Conservation (phyloP, 2,113 vertebrate species). For the Plecturocebus donacophilus region DNA sequence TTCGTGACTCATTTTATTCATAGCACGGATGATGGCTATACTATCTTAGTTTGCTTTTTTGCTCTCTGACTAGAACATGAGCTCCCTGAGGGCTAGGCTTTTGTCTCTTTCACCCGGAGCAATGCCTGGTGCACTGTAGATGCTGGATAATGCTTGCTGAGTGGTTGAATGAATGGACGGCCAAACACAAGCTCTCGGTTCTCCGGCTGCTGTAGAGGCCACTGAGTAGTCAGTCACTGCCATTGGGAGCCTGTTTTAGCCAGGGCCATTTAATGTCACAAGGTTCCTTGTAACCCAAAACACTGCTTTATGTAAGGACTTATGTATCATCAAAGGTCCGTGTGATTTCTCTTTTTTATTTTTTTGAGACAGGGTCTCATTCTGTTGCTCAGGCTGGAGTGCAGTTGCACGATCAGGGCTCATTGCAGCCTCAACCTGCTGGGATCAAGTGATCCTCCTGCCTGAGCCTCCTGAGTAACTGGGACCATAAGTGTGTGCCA, state of each 20-base stretch:
- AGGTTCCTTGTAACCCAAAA: background rate
- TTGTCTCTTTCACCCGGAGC: background rate
- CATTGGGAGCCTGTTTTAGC: background rate
- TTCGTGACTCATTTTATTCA: background rate
- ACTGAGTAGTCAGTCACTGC: background rate
- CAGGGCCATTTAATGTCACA: background rate
- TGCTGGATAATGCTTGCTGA: background rate
- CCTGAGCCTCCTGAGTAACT: too few species aligned
- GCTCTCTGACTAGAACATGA: background rate
- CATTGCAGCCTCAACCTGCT: too few species aligned
- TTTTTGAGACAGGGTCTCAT: too few species aligned
- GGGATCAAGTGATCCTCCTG: too few species aligned
- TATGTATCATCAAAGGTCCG: background rate
- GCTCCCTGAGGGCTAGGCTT: background rate
- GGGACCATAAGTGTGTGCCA: too few species aligned
- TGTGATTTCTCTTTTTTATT: background rate
- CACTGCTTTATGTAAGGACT: background rate
- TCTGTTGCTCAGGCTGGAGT: too few species aligned
- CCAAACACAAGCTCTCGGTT: background rate
- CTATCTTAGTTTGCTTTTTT: background rate
- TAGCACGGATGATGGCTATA: fast-evolving
- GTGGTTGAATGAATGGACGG: background rate
- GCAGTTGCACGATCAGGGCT: too few species aligned
- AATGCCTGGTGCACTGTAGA: background rate
- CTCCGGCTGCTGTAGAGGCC: too few species aligned